Base-by-base conservation (phyloP, 2,113 vertebrate genomes). In the Furnarius figulus region DNA sequence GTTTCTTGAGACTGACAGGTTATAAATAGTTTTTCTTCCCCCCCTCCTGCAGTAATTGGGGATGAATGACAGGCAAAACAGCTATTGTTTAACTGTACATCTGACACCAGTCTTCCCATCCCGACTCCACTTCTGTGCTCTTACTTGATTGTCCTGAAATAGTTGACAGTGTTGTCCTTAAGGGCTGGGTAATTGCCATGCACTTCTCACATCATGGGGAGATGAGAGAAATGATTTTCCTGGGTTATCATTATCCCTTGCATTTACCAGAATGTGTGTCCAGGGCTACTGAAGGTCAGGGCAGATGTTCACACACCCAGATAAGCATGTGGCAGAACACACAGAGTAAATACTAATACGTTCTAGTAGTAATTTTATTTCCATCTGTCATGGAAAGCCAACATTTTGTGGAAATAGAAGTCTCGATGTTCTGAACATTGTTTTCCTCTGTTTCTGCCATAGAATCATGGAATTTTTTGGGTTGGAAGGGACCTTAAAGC, bases 1-100 rank as follows among this genome's bases (percentile, higher is more conserved):
- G 58, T 93, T 94, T 93, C 85, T 93, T 82, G 73, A 94, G 88
- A 93, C 75, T 90, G 76, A 81, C 76, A 93, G 91, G 77, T 95
- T 97, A 95, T 94, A 92, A 94, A 96, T 93, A 96, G 93, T 68
- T 79, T 37, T 88, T 53, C 47, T 47, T 63, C 16, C 56, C 81
- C 75, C 59, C 59, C 56, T 70, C 70, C 63, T 24, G 30, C 83
- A 92, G 52, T 84, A 93, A 89, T 94, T 88, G 72, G 92, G 56
- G 67, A 46, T 86, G 90, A 93, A 76, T 85, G 93, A 92, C 58
- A 59, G 80, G 73, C 80, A 52, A 58, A 70, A 35, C 79, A 87
- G 70, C 47, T 87, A 65, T 93, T 94, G 93, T 96, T 83, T 44
- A 6, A 68, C 44, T 28, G 63, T 61, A 52, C 47, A 12, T 78